Percentiles rank a stretch among this genome's conserved stretches.
These are phyloP conservation scores for Sander vitreus DNA, from an alignment of 2,113 vertebrate species.

Conservation along the genomic window DNA sequence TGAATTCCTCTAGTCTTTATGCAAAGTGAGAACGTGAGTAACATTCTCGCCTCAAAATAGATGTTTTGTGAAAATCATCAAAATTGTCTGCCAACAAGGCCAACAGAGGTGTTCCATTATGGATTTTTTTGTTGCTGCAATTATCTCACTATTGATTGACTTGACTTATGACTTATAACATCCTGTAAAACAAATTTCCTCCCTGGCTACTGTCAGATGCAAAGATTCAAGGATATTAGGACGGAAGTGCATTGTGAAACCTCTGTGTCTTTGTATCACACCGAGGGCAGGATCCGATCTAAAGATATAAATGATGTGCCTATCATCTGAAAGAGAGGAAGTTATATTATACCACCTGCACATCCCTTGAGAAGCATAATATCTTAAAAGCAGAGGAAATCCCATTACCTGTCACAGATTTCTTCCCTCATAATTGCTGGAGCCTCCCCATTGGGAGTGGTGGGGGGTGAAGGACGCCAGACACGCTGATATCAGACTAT, in stretches of 20 bases:
- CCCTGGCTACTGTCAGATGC: slow-evolving; percentile 35
- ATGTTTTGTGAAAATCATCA: slow-evolving; percentile 55
- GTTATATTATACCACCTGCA: slow-evolving; percentile 70
- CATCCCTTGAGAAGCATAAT: slow-evolving; percentile 80
- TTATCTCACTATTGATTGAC: slow-evolving; percentile 46
- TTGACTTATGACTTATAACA: slow-evolving; percentile 37
- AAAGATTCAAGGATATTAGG: slow-evolving; percentile 59
- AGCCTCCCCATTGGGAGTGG: slow-evolving; percentile 73
- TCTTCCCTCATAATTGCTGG: slow-evolving; percentile 79
- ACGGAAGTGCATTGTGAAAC: slow-evolving; percentile 6
- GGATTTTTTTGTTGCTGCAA: slow-evolving; percentile 27
- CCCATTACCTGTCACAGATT: slow-evolving; percentile 80
- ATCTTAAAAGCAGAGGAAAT: slow-evolving; percentile 81
- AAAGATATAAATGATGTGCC: slow-evolving; percentile 74
- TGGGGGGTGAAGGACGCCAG: slow-evolving; percentile 77
- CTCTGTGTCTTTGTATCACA: slow-evolving; percentile 43
- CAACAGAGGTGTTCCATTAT: slow-evolving; percentile 32
- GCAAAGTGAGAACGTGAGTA: slow-evolving; percentile 51
- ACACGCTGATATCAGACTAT: slow-evolving; percentile 66
- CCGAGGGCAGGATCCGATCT: slow-evolving; percentile 61
- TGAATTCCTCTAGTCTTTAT: slow-evolving; percentile 46
- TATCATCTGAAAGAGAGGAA: slow-evolving; percentile 68
- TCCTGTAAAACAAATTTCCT: slow-evolving; percentile 37
- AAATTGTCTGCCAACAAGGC: slow-evolving; percentile 34
- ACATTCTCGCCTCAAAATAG: slow-evolving; percentile 68